Percentiles rank a stretch among this genome's conserved stretches.
Evolutionary conservation across 2,888 invertebrate genomes (phyloP).

Genomic region (Phytoseiulus persimilis): DNA sequence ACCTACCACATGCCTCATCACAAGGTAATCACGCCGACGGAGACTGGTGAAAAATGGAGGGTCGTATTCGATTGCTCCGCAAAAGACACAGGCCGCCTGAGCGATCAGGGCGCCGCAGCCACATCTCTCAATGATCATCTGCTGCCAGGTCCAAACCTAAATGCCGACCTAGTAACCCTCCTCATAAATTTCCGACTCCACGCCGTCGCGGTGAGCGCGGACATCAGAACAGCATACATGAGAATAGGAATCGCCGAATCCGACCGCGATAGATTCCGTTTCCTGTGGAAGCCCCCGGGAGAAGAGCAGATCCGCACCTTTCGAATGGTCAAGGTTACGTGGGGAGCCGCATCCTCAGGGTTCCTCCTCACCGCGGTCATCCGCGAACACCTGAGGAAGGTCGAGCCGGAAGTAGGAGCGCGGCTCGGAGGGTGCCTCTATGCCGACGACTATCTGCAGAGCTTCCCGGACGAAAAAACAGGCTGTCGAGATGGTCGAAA

Average conservation of each 20-base stretch:
- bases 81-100: no score
- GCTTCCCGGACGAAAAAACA: conserved; percentile 41
- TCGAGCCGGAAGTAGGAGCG: background rate
- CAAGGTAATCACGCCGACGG: no score
- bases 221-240: background rate
- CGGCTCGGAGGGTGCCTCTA: conserved; percentile 42
- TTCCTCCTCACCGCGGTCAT: background rate
- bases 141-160: no score
- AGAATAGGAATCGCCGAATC: background rate
- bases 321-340: background rate
- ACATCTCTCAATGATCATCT: no score
- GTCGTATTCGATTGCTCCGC: no score
- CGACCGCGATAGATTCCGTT: background rate
- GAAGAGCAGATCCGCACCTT: background rate
- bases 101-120: no score
- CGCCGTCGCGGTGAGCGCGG: background rate
- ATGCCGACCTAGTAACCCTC: no score
- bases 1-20: no score
- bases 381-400: background rate
- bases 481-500: conserved; percentile 41
- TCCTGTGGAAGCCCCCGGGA: background rate
- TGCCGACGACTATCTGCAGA: conserved; percentile 46
- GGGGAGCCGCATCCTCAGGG: background rate
- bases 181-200: background rate
- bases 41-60: no score